Percentiles rank a stretch among this genome's conserved stretches.
These are phyloP conservation scores for Arrhamphus sclerolepis DNA, from an alignment of 2,797 vertebrate genomes.

Conservation along the genomic window DNA sequence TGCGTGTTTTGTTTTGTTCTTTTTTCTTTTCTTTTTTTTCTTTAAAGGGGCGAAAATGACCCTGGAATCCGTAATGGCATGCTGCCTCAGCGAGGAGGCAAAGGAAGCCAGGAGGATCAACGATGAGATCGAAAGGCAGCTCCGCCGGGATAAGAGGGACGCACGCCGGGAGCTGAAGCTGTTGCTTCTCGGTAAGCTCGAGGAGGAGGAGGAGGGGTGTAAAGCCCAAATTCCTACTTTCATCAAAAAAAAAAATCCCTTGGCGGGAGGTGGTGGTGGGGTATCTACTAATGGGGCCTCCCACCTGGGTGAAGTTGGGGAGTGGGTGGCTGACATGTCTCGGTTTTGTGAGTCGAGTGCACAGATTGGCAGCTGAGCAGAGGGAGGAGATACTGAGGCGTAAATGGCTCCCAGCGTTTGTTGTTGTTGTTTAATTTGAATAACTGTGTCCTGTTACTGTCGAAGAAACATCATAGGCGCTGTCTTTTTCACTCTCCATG, in stretches of 20 bases:
- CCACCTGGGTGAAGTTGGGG: constrained; percentile 56
- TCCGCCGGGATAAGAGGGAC: constrained; percentile 92
- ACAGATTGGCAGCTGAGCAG: constrained; percentile 50
- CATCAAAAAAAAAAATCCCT: constrained; percentile 25
- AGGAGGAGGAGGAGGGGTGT: not conserved
- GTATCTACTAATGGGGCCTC: constrained; percentile 23
- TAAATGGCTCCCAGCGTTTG: constrained; percentile 4
- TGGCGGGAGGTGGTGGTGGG: not conserved
- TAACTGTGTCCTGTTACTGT: constrained; percentile 52
- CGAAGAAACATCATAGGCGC: constrained; percentile 27
- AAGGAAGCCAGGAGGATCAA: constrained; percentile 94
- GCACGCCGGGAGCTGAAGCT: constrained; percentile 91
- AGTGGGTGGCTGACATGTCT: constrained; percentile 8
- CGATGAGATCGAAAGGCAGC: constrained; percentile 95
- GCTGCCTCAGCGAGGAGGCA: constrained; percentile 96
- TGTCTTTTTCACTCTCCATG: not conserved
- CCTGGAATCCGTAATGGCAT: constrained; percentile 97
- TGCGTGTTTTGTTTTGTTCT: not conserved
- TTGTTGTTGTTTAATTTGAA: no score
- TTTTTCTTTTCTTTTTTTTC: constrained; percentile 9
- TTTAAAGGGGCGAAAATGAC: constrained; percentile 84
- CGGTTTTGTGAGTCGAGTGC: constrained; percentile 39
- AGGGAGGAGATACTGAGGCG: no score
- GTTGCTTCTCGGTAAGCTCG: constrained; percentile 88
- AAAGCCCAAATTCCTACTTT: constrained; percentile 30